Evolutionary conservation across 1,140 invertebrate species (phyloP), one percentile per base, ranked within the genome.

Genomic region (Asobara japonica): DNA sequence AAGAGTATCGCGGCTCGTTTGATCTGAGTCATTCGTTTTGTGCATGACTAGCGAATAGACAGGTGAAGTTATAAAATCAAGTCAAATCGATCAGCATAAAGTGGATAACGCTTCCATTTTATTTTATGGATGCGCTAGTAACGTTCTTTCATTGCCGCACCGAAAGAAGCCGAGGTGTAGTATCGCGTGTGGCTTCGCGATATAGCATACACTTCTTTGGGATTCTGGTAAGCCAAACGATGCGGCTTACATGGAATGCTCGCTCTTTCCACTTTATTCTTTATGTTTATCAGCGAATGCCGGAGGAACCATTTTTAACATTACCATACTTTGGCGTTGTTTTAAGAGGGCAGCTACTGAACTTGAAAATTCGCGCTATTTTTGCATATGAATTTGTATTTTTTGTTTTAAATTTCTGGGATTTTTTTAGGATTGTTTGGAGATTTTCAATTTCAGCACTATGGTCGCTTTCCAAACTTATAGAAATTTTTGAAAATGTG

Each of bases 71-170:
- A 82, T 86, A 85, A 86, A 86, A 86, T 86, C 84, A 84, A 80
- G 79, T 80, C 84, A 84, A 86, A 85, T 85, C 83, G 83, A 84
- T 85, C 83, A 85, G 82, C 78, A 79, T 83, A 86, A 85, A 84
- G 73, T 80, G 80, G 67, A 73, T 45, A 79, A 76, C 77, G 78
- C 79, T 74, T 81, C 72, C 76, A 79, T 75, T 80, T 78, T 74
- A 75, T 69, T 84, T 84, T 86, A 84, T 82, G 83, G 82, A 71
- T 74, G 78, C 61, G 76, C 68, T 61, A 72, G 61, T 71, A 71
- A 77, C 76, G 73, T 82, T 77, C 82, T 80, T 85, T 85, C 82
- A 84, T 84, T 85, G 78, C 76, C 76, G 80, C 82, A 82, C 77
- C 74, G 76, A 80, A 83, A 81, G 82, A 84, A 70, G 60, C n/a